Base-by-base conservation (phyloP, 2,113 vertebrate species). In the Etia nguti region DNA sequence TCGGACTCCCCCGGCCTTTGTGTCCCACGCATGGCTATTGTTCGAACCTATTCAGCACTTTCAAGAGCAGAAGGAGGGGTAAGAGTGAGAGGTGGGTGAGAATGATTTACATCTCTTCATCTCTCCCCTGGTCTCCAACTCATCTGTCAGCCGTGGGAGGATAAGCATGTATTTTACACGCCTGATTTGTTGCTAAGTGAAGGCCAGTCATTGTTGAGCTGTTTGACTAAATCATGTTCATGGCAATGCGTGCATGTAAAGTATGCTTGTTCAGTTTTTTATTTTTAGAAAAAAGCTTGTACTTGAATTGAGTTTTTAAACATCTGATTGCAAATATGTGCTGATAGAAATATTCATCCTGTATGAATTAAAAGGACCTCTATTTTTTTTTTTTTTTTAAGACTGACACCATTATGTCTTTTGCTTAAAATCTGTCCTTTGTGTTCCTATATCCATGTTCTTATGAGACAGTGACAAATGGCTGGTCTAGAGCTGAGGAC, bases 81-180 rank as follows among this genome's bases (percentile, higher is more conserved):
- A 52, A 88, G 84, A 85, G 91, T 91, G 92, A 93, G 91, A 93
- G 90, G 86, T 93, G 92, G 93, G 88, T 92, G 90, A 94, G 88
- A 94, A 95, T 93, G 94, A 95, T 93, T 94, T 92, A 93, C 95
- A 95, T 95, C 95, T 96, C 96, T 96, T 96, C 90, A 95, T 96
- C 90, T 95, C 91, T 93, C 85, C 94, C 93, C 95, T 94, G 93
- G 95, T 96, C 89, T 93, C 65, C 88, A 77, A 34, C 89, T 96
- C 94, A 94, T 96, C 96, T 93, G 95, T 93, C 95, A 94, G 91
- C 94, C 95, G 92, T 95, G 95, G 93, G 90, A 96, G 94, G 95
- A 96, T 93, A 94, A 96, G 94, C 93, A 94, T 96, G 96, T 96
- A 95, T 96, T 96, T 96, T 96, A 94, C 96, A 97, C 93, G 95